Base-by-base conservation (phyloP, 2,888 invertebrate species). In the Bombyx huttoni region DNA sequence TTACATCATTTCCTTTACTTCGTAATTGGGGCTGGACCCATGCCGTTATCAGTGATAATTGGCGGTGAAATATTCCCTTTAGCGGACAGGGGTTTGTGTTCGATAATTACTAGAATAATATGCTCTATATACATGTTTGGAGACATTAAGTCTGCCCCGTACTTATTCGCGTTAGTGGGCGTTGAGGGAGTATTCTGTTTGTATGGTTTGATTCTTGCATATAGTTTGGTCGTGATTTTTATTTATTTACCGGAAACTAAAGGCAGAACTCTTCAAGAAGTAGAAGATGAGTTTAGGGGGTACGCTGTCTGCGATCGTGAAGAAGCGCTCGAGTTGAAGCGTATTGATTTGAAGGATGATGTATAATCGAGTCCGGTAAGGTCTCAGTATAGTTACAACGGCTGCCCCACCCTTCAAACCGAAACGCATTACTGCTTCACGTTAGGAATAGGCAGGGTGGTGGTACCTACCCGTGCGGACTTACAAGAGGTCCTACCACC, bases 191-290 rank as follows among this genome's bases (percentile, higher is more conserved):
- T 48, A 7, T 51, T 51, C 40, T 8, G 12, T 13, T 13, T 48
- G 8, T 48, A 35, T 47, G 48, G 13, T 12, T 34, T 51, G 13
- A 34, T 13, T 35, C 34, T 51, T 10, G 40, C 14, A 12, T 10
- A 34, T 5, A 12, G 10, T 7, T 14, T 51, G 9, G 8, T 40
- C 10, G 40, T 48, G 9, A 10, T 40, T 35, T 51, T 35, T 10
- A 47, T 51, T 35, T 34, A 47, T n/a, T 12, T 52, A 40, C 52
- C 52, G 8, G 52, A 52, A 34, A 52, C 52, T 5, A 52, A 49
- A 24, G 33, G 46, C 13, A 49, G 34, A n/a, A 52, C 52, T 24
- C 14, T 52, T 13, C 52, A 52, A 34, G 52, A 52, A 35, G 34
- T 50, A 10, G 50, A 50, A 13, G 35, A 50, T 40, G 33, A 14